These are phyloP conservation scores for Athripsodes cinereus DNA, from an alignment of 2,888 invertebrate genomes.

Conservation along the genomic window DNA sequence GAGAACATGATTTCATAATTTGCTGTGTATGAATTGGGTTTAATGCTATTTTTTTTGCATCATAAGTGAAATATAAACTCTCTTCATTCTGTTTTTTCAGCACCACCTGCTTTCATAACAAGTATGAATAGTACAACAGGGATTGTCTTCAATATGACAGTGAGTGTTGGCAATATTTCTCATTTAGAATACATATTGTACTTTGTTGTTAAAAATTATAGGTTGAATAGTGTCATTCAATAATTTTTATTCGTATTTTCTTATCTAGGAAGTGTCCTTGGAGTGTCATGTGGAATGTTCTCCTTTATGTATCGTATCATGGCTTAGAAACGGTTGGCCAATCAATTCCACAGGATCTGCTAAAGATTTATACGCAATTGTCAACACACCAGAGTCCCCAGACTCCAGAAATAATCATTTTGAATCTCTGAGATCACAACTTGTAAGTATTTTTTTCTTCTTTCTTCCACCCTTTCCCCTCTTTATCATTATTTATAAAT, in stretches of 20 bases:
- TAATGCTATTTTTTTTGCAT: no score
- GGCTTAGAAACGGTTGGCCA: conserved; percentile 62
- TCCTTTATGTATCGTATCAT: conserved; percentile 66
- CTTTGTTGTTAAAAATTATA: background rate
- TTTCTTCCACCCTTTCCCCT: background rate
- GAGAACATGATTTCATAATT: no score
- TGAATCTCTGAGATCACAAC: conserved; percentile 66
- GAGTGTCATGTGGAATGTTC: conserved; percentile 74
- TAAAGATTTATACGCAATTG: conserved; percentile 52
- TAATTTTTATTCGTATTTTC: no score
- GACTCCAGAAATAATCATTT: conserved; percentile 67
- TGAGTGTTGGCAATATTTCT: conserved; percentile 5
- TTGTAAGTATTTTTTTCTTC: conserved; percentile 39
- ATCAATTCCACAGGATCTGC: conserved; percentile 49
- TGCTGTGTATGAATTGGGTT: no score
- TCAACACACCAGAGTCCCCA: conserved; percentile 54
- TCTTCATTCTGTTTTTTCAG: conserved; percentile 11
- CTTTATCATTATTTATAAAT: no score
- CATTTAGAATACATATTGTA: background rate
- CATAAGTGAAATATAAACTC: no score
- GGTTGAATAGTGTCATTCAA: no score
- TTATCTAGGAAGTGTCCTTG: conserved; percentile 49
- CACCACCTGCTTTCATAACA: conserved; percentile 24
- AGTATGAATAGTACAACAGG: conserved; percentile 15
- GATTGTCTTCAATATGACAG: conserved; percentile 19